Evolutionary conservation across 2,888 invertebrate species (phyloP).

Genomic region (Neoascia interrupta): DNA sequence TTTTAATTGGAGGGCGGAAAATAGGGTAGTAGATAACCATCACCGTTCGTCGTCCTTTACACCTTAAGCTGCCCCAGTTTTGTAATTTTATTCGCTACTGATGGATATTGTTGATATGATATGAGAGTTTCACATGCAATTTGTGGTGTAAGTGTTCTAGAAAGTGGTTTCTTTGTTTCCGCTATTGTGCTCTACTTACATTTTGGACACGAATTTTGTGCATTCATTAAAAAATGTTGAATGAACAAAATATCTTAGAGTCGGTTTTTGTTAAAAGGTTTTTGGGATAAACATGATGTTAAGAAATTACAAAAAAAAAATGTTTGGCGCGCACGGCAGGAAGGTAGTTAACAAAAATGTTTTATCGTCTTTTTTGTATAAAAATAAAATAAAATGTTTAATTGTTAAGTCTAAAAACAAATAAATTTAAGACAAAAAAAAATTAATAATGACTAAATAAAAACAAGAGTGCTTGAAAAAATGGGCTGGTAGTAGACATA

Average conservation of each 20-base stretch:
- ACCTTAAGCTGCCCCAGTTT: conserved; percentile 15
- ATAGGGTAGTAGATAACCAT: conserved; percentile 15
- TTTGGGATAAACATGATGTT: conserved; percentile 62
- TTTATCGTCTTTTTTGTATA: conserved; percentile 59
- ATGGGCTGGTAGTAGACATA: neutral
- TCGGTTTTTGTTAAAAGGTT: conserved; percentile 37
- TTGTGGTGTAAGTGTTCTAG: conserved; percentile 24
- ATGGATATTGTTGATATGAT: conserved; percentile 20
- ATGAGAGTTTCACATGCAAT: conserved; percentile 49
- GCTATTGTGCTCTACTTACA: conserved; percentile 21
- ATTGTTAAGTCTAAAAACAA: conserved; percentile 57
- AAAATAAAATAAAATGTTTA: conserved; percentile 63
- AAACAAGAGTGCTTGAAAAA: no score
- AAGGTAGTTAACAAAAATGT: conserved; percentile 73
- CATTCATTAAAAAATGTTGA: conserved; percentile 15
- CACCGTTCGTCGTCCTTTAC: conserved; percentile 12
- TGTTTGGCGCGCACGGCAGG: conserved; percentile 78
- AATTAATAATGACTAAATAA: no score
- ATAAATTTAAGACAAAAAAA: conserved; percentile 35
- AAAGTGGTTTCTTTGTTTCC: conserved; percentile 40
- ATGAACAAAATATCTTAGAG: conserved; percentile 16
- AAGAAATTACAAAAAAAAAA: conserved; percentile 70
- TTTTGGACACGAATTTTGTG: conserved; percentile 16
- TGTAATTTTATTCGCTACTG: conserved; percentile 16
- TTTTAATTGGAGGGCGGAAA: neutral